phyloP scores from a whole-genome alignment of 2,797 vertebrate genomes.

The Aratinga solstitialis region DNA sequence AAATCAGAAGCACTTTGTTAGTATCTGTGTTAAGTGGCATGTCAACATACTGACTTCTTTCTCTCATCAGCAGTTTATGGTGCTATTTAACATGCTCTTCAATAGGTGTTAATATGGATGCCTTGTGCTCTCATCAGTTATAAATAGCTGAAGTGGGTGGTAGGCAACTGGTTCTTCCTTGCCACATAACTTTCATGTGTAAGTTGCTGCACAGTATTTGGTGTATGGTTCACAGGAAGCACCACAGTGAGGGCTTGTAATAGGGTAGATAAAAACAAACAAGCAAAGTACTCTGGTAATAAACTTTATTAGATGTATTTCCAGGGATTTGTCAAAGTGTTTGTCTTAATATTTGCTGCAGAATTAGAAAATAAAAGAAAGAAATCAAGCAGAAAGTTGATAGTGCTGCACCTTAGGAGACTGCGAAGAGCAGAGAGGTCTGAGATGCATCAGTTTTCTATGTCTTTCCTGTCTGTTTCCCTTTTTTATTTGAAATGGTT shows the following conservation, averaged over 20 bases:
- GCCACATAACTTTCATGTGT: background rate
- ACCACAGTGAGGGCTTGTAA: background rate
- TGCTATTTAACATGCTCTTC: background rate
- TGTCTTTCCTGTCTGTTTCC: background rate
- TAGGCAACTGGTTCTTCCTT: background rate
- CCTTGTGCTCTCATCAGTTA: background rate
- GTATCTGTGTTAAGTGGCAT: background rate
- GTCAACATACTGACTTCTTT: background rate
- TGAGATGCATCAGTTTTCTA: background rate
- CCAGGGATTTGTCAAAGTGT: background rate
- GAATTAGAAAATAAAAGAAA: background rate
- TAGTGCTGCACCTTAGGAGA: background rate
- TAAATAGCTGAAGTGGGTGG: conserved; percentile 25
- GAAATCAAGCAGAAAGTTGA: background rate
- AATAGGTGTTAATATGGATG: background rate
- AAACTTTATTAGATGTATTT: background rate
- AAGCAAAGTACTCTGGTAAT: background rate
- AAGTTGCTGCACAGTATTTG: background rate
- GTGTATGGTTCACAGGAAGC: background rate
- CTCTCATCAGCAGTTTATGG: background rate
- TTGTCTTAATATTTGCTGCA: background rate
- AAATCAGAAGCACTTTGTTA: background rate
- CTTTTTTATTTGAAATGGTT: background rate
- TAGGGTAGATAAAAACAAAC: background rate
- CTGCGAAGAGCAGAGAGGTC: background rate